Conservation (phyloP, 2,113 vertebrate genomes). For the Gadus chalcogrammus region DNA sequence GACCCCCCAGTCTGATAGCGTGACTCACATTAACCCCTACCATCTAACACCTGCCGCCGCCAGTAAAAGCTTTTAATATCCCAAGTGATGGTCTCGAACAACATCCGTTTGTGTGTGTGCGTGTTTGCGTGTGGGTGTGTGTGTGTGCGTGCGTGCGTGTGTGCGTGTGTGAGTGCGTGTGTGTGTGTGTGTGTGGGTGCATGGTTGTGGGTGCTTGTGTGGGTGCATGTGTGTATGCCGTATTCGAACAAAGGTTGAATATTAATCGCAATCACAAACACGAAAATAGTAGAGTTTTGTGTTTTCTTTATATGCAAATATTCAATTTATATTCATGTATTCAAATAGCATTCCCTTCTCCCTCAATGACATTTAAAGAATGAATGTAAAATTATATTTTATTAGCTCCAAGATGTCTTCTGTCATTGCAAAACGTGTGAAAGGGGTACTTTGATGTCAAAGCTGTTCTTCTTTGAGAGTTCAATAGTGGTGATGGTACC, state of each 20-base stretch:
- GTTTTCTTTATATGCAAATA: constrained; percentile 24
- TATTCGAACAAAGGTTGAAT: constrained; percentile 24
- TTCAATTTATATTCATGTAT: constrained; percentile 31
- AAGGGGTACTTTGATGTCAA: constrained; percentile 20
- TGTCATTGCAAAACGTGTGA: constrained; percentile 26
- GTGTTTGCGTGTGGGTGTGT: neutral
- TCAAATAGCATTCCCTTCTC: constrained; percentile 33
- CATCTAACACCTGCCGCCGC: neutral
- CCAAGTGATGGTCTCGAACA: neutral
- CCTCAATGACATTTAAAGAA: constrained; percentile 26
- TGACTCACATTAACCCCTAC: constrained; percentile 22
- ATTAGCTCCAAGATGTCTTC: constrained; percentile 37
- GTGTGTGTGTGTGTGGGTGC: neutral
- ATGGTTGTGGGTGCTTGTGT: too few relatives aligned
- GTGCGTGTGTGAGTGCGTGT: constrained; percentile 4
- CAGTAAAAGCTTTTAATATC: constrained; percentile 1
- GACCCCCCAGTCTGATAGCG: constrained; percentile 30
- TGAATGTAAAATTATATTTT: constrained; percentile 35
- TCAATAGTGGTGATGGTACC: neutral
- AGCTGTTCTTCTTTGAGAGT: neutral
- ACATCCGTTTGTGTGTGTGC: neutral
- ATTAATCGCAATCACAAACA: constrained; percentile 29
- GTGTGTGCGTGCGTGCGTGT: constrained; percentile 2
- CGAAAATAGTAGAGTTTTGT: neutral
- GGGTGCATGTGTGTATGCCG: neutral